Percentiles rank a stretch among this genome's conserved stretches.
Conservation (phyloP, 2,797 vertebrate genomes). For the Hydrophis major region DNA sequence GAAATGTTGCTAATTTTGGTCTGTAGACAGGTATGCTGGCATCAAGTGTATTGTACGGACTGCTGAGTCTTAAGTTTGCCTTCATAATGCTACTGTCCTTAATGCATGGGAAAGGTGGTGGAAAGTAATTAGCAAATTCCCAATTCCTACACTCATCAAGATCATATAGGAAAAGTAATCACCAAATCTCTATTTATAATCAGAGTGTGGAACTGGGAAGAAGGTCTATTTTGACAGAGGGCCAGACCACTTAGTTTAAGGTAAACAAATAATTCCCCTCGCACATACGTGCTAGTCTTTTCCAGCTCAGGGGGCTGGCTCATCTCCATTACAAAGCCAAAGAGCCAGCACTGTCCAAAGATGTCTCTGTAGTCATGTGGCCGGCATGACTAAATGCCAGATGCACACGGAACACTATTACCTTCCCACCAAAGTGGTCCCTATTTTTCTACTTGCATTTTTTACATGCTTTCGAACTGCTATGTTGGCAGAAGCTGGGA, state of each 20-base stretch:
- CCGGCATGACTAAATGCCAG: too few relatives aligned
- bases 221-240: not conserved
- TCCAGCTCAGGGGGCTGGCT: too few relatives aligned
- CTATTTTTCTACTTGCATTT: too few relatives aligned
- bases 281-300: too few relatives aligned
- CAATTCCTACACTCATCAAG: not conserved
- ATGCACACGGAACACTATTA: too few relatives aligned
- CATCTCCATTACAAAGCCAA: too few relatives aligned
- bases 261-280: too few relatives aligned
- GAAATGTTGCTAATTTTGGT: not conserved
- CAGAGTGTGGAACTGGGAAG: not conserved
- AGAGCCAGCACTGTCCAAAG: too few relatives aligned
- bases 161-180: not conserved
- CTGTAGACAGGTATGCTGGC: not conserved
- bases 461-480: too few relatives aligned
- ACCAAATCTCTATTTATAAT: not conserved
- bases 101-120: not conserved
- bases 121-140: not conserved
- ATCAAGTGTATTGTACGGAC: not conserved
- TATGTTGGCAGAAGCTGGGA: too few relatives aligned
- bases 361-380: too few relatives aligned
- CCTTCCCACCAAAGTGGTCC: too few relatives aligned
- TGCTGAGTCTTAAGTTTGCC: not conserved
- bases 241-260: not conserved
- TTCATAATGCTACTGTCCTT: not conserved